Evolutionary conservation across 2,797 vertebrate species (phyloP).

Genomic region (Tragelaphus oryx): DNA sequence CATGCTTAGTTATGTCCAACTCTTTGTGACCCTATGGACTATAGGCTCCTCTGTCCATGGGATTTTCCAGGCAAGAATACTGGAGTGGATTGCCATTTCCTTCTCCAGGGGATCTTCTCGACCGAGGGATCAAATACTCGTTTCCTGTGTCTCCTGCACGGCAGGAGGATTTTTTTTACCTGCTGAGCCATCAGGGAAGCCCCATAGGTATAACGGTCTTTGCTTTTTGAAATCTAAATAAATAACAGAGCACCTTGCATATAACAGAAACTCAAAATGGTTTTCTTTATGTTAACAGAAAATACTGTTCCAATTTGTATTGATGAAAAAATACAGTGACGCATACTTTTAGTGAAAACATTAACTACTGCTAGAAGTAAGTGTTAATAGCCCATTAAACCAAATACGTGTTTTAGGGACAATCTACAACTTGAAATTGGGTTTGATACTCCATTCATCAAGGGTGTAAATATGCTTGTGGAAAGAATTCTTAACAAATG

Average conservation of each 20-base stretch:
- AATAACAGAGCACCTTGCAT: neutral
- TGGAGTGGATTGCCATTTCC: too few species aligned
- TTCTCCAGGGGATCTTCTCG: neutral
- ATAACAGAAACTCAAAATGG: neutral
- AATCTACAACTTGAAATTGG: neutral
- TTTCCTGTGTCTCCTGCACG: neutral
- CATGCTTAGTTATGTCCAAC: too few species aligned
- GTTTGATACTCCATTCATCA: neutral
- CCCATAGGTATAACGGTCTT: neutral
- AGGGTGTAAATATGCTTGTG: neutral
- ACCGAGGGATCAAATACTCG: neutral
- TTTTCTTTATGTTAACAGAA: neutral
- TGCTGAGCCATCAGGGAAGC: too few species aligned
- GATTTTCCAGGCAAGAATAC: too few species aligned
- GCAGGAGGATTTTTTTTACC: neutral
- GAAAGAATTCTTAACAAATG: neutral
- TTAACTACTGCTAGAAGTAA: neutral
- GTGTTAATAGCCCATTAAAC: neutral
- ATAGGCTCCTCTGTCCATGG: too few species aligned
- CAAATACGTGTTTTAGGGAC: neutral
- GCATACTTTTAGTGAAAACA: neutral
- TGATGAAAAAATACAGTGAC: neutral
- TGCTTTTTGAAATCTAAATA: conserved; percentile 16
- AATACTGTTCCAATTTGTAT: neutral
- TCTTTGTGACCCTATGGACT: too few species aligned